Evolutionary conservation across 2,113 vertebrate species (phyloP), one percentile per base, ranked within the genome.

Genomic region (Illadopsis cleaveri): DNA sequence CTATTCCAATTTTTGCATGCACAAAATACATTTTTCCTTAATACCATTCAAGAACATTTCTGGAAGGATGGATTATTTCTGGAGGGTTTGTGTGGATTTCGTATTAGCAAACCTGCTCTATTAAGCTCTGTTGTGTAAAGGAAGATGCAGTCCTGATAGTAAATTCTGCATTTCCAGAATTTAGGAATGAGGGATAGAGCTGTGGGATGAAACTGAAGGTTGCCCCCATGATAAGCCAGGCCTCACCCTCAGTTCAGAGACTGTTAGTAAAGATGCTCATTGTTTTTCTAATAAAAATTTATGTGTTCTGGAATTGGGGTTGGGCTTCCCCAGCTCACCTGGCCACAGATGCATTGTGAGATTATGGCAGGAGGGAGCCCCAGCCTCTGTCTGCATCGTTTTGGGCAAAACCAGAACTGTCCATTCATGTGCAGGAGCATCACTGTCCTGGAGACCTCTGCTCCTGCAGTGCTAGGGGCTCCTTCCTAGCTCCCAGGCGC

Each of bases 211-310:
- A 42, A 15, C 38, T 48, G 38, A 27, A 40, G 8, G 8, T 61
- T 50, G 22, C 7, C 22, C 61, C 24, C 30, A 5, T 44, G 40
- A 33, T 38, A 66, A 64, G 45, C 38, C 72, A 61, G 38, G 31
- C 48, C 50, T 84, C 61, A 37, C 51, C n/a, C 42, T 50, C 40
- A 44, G 37, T 31, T 58, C 33, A 51, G 58, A 62, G 21, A 6
- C 22, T 58, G 3, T 25, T 53, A 28, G 18, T 56, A 65, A 89
- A 79, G 40, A 51, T 30, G 19, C 11, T 57, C 0, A 0, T n/a
- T 28, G 28, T 12, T 40, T 81, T 91, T 82, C 17, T 81, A 10
- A 16, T 1, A 1, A 21, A 54, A 24, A 45, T 50, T 21, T 28
- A 4, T 2, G 4, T 42, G 45, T 76, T 76, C 24, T 45, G 42